Evolutionary conservation across 2,888 invertebrate genomes (phyloP).

Genomic region (Scaptomyza flava): DNA sequence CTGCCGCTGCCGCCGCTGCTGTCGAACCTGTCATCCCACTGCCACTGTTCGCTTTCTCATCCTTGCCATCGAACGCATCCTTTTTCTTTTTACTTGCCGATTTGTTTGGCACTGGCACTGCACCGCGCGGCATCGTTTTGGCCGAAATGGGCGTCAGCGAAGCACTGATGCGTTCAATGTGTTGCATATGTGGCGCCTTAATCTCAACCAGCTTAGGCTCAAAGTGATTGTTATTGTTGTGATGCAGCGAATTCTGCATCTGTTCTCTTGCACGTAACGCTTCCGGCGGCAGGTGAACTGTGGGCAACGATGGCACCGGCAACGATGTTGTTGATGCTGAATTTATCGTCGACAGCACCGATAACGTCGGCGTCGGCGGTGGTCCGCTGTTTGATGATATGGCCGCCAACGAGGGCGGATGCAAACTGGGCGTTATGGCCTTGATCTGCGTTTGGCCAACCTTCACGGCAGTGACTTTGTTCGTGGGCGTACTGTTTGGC

Average conservation of each 20-base stretch:
- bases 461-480: slow-evolving; percentile 82
- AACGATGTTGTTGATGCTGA: slow-evolving; percentile 77
- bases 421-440: slow-evolving; percentile 78
- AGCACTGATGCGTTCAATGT: slow-evolving; percentile 65
- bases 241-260: slow-evolving; percentile 75
- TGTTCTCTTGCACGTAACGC: slow-evolving; percentile 70
- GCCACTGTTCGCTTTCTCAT: slow-evolving; percentile 63
- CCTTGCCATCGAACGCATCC: slow-evolving; percentile 86
- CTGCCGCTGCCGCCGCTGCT: slow-evolving; percentile 64
- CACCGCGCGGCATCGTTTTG: slow-evolving; percentile 79
- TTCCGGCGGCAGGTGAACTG: slow-evolving; percentile 80
- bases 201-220: slow-evolving; percentile 72
- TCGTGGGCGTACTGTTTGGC: slow-evolving; percentile 74
- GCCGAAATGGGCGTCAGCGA: slow-evolving; percentile 67
- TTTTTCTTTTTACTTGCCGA: slow-evolving; percentile 91
- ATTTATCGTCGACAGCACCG: slow-evolving; percentile 80
- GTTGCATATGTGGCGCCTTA: slow-evolving; percentile 62
- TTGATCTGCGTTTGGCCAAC: slow-evolving; percentile 85
- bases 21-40: slow-evolving; percentile 48
- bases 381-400: slow-evolving; percentile 80
- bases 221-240: slow-evolving; percentile 74
- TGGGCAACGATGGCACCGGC: slow-evolving; percentile 81
- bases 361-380: slow-evolving; percentile 68
- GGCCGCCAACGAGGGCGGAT: slow-evolving; percentile 81
- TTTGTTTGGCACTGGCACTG: slow-evolving; percentile 84